Evolutionary conservation across 1,140 invertebrate genomes (phyloP).

Genomic region (Bombus sylvicola): DNA sequence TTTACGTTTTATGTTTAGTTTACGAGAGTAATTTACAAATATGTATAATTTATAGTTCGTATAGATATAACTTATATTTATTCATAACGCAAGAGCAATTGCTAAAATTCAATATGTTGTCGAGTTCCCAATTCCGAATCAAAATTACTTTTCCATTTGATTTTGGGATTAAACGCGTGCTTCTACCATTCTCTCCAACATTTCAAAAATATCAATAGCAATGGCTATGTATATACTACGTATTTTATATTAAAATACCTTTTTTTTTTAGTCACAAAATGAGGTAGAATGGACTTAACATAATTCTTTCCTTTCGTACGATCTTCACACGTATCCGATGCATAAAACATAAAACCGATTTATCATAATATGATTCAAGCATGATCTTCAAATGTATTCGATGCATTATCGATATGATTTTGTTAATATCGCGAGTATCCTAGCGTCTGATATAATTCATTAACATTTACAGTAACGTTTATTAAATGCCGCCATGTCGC

Average conservation of each 20-base stretch:
- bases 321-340: not conserved
- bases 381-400: not conserved
- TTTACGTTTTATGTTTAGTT: not conserved
- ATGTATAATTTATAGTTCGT: not conserved
- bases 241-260: too few relatives aligned
- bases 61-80: not conserved
- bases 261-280: too few relatives aligned
- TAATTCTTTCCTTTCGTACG: too few relatives aligned
- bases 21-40: not conserved
- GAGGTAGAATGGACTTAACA: too few relatives aligned
- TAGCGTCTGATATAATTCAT: constrained; percentile 4
- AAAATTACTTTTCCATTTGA: too few relatives aligned
- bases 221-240: too few relatives aligned
- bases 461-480: constrained; percentile 11
- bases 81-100: not conserved
- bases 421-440: not conserved
- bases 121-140: too few relatives aligned
- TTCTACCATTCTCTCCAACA: too few relatives aligned
- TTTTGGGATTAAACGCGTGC: too few relatives aligned
- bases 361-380: not conserved
- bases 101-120: too few relatives aligned
- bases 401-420: not conserved
- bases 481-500: constrained; percentile 15
- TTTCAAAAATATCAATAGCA: too few relatives aligned
- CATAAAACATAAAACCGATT: not conserved